A percentile compares a stretch with the other conserved stretches of the same genome.
phyloP scores from a whole-genome alignment of 2,797 vertebrate genomes.

The Cuculus canorus region DNA sequence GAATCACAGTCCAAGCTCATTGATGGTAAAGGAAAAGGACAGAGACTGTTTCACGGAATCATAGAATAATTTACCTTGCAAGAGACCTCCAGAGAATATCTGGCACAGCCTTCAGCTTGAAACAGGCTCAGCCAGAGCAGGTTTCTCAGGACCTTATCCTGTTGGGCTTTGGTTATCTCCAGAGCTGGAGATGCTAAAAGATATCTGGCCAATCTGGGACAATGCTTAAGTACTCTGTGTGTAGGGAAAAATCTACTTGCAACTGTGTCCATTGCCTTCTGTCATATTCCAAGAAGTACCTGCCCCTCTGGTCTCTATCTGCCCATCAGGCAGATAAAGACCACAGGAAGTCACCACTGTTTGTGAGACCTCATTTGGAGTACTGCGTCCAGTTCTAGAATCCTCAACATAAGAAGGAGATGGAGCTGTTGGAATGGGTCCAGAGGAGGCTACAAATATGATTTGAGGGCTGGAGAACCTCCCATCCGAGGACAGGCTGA shows the following conservation, averaged over 20 bases:
- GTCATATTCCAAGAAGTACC: not conserved
- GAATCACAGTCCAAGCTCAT: not conserved
- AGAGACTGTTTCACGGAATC: not conserved
- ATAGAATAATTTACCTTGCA: not conserved
- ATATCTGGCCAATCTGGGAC: not conserved
- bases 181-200: not conserved
- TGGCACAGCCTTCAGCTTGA: not conserved
- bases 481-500: too few species aligned
- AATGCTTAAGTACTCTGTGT: accelerated
- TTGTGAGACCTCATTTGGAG: too few species aligned
- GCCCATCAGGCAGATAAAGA: not conserved
- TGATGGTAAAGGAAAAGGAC: not conserved
- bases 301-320: not conserved
- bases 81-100: not conserved
- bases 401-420: too few species aligned
- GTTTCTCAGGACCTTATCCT: not conserved
- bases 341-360: too few species aligned
- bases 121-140: not conserved
- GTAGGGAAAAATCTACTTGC: not conserved
- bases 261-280: not conserved
- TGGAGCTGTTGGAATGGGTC: too few species aligned
- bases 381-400: too few species aligned
- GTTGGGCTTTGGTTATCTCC: not conserved
- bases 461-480: too few species aligned
- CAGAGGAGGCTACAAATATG: too few species aligned